Conservation (phyloP, 2,113 vertebrate genomes). For the Bubo scandiacus region DNA sequence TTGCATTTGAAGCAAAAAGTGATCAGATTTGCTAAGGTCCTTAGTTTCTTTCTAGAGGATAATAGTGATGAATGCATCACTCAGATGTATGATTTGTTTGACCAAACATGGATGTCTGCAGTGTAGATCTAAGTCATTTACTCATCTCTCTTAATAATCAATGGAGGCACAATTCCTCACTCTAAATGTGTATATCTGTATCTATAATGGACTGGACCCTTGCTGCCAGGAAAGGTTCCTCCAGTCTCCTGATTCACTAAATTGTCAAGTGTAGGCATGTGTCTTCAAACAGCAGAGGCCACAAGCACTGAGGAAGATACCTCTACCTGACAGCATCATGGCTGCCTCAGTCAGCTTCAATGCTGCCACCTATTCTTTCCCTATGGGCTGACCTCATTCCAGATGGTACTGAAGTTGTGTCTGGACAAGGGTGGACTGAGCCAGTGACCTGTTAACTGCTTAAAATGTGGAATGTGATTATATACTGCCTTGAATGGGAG, state of each 20-base stretch:
- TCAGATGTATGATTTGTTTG: not conserved
- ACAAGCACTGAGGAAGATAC: not conserved
- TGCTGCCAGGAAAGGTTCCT: not conserved
- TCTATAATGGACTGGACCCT: not conserved
- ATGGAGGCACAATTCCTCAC: not conserved
- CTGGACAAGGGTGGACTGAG: not conserved
- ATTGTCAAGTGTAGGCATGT: not conserved
- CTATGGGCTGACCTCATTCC: not conserved
- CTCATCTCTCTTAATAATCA: not conserved
- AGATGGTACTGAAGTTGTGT: not conserved
- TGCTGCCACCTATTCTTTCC: not conserved
- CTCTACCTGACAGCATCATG: not conserved
- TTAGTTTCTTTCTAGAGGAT: not conserved
- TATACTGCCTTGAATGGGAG: not conserved
- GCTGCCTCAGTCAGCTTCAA: not conserved
- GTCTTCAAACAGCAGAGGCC: not conserved
- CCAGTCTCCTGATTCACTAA: not conserved
- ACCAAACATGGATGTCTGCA: not conserved
- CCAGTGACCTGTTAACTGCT: not conserved
- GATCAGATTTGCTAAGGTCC: not conserved
- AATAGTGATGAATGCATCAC: not conserved
- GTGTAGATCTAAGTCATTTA: not conserved
- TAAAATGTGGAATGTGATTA: not conserved
- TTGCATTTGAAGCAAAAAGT: not conserved
- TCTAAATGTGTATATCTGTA: not conserved